Percentiles rank a stretch among this genome's conserved stretches.
Conservation (phyloP, 2,888 invertebrate genomes). For the Lysandra bellargus region DNA sequence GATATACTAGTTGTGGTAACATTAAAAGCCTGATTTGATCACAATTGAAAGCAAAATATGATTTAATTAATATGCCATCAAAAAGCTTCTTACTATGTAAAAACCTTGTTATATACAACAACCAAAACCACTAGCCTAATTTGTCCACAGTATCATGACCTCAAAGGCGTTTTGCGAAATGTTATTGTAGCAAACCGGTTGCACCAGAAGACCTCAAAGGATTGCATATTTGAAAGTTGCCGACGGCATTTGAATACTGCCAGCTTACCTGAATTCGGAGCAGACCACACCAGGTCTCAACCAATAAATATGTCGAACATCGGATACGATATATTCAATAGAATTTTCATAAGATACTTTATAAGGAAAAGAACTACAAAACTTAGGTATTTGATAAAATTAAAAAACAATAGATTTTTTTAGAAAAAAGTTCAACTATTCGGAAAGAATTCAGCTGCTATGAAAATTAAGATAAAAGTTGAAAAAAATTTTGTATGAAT, state of each 20-base stretch:
- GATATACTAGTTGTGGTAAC: too few relatives aligned
- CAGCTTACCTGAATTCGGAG: conserved; percentile 1
- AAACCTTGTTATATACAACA: not conserved
- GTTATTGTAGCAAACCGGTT: not conserved
- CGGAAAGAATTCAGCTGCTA: too few relatives aligned
- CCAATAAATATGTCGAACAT: conserved; percentile 14
- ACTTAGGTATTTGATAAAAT: too few relatives aligned
- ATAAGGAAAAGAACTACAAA: not conserved
- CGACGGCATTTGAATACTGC: conserved; percentile 22
- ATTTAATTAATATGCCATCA: too few relatives aligned
- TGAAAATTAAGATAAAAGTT: too few relatives aligned
- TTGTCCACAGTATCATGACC: not conserved
- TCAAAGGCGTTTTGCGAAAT: conserved; percentile 17
- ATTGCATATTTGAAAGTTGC: conserved; percentile 19
- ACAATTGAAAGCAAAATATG: too few relatives aligned
- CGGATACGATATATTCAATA: not conserved
- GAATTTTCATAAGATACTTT: not conserved
- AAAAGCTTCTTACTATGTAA: not conserved
- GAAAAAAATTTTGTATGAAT: too few relatives aligned
- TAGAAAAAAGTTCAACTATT: too few relatives aligned
- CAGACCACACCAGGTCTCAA: not conserved
- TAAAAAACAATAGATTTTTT: too few relatives aligned
- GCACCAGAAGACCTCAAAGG: conserved; percentile 10
- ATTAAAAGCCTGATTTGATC: too few relatives aligned
- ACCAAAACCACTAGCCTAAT: not conserved